Base-by-base conservation (phyloP, 2,797 vertebrate genomes). In the Tapirus indicus region DNA sequence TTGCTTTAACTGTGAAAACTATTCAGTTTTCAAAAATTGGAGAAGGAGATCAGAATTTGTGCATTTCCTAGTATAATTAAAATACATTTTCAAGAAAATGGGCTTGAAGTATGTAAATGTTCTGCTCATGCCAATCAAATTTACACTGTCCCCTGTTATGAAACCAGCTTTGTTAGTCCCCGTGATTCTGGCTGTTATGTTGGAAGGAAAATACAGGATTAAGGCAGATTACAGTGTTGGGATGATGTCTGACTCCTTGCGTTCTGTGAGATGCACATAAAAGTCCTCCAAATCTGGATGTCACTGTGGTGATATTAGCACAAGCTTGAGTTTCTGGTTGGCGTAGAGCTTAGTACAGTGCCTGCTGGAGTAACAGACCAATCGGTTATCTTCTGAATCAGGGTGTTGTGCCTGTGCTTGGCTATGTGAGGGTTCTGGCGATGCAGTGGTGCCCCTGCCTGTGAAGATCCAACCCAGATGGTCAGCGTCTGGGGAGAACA, bases 171-270 rank as follows among this genome's bases (percentile, higher is more conserved):
- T 95, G 64, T 74, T 95, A 95, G 78, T 78, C 60, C 79, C 86
- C 10, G 27, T 82, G 58, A 11, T 98, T 98, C 90, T 95, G 95
- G 97, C 97, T 98, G 98, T 97, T 96, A 84, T 98, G 94, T 98
- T 98, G 96, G 91, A 97, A 96, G 85, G 84, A 98, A 3, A 71
- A 92, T 96, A 90, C 94, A 96, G 97, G 98, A 98, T 99, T 98
- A 98, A 98, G 98, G 85, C 89, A 97, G 98, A 99, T 99, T 99
- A 98, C 94, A 95, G 97, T 89, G 94, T 98, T 98, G 95, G 98
- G 98, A 98, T 98, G 98, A 99, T 95, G 96, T 98, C 96, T 92
- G 96, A 97, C 96, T 98, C 93, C 96, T 98, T 97, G 97, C 98
- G 95, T 98, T 98, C 97, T 97, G 98, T 98, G 97, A 68, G 94